A percentile compares a stretch with the other conserved stretches of the same genome.
phyloP scores from a whole-genome alignment of 1,140 invertebrate species.

The Callitettix versicolor region DNA sequence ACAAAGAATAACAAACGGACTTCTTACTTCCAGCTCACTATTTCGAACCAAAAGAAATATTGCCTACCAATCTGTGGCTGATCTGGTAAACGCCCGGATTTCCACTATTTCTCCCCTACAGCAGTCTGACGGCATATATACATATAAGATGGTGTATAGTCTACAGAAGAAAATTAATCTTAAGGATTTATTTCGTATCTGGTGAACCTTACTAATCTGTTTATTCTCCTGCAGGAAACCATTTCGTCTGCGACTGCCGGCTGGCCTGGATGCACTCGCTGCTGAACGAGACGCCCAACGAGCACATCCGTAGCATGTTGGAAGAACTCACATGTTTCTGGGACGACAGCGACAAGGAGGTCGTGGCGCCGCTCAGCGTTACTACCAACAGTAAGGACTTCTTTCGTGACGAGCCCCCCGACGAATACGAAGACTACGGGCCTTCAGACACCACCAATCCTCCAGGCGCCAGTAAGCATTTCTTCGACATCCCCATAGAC shows the following conservation, averaged over 20 bases:
- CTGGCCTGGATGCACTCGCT: conserved; percentile 62
- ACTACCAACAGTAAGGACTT: not conserved
- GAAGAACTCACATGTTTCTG: conserved; percentile 48
- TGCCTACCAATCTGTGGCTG: no score
- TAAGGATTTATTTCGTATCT: no score
- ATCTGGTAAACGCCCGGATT: no score
- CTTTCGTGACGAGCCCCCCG: not conserved
- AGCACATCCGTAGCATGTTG: conserved; percentile 49
- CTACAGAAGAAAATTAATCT: no score
- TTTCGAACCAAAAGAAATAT: no score
- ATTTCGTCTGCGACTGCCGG: conserved; percentile 53
- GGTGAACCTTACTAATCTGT: no score
- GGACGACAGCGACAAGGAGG: conserved; percentile 7
- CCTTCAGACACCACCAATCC: no score
- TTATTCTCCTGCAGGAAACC: conserved; percentile 11
- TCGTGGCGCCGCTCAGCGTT: not conserved
- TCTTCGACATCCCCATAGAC: conserved; percentile 10
- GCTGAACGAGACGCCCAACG: conserved; percentile 58
- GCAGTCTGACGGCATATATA: no score
- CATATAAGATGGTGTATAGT: no score
- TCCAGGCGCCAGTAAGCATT: not conserved
- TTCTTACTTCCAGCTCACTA: no score
- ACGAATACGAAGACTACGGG: conserved; percentile 3
- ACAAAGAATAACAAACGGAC: no score
- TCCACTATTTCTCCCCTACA: no score